These are phyloP conservation scores for Spodoptera litura DNA, from an alignment of 1,140 invertebrate genomes.

Conservation along the genomic window DNA sequence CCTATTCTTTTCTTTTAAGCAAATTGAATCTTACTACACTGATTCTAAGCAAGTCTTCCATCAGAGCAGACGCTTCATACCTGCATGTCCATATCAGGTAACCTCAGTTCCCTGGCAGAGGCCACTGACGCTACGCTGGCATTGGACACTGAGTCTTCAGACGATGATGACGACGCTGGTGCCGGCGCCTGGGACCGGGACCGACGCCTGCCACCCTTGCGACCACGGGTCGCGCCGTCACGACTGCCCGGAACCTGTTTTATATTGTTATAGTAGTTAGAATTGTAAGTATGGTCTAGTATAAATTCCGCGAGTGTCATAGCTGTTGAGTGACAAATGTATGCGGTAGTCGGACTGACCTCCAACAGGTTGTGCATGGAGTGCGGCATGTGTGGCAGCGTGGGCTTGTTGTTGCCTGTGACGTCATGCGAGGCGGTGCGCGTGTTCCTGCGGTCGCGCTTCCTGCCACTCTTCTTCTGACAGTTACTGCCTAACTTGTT, in stretches of 20 bases:
- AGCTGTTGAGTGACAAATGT: conserved; percentile 8
- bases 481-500: conserved; percentile 77
- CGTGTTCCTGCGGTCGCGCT: conserved; percentile 80
- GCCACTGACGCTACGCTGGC: conserved; percentile 77
- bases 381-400: conserved; percentile 84
- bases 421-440: conserved; percentile 81
- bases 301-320: too few species aligned
- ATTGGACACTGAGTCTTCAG: conserved; percentile 78
- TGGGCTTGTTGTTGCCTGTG: conserved; percentile 80
- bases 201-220: conserved; percentile 71
- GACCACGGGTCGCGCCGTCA: conserved; percentile 62
- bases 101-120: conserved; percentile 72
- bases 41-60: background rate
- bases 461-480: conserved; percentile 86
- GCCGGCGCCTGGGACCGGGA: conserved; percentile 78
- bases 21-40: background rate
- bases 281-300: background rate
- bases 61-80: conserved; percentile 49
- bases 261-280: background rate
- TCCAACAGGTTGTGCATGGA: conserved; percentile 85
- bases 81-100: conserved; percentile 79
- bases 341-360: conserved; percentile 60
- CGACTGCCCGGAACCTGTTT: conserved; percentile 72
- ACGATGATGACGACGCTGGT: conserved; percentile 76
- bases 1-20: too few species aligned